Evolutionary conservation across 2,113 vertebrate species (phyloP), one percentile per base, ranked within the genome.

Genomic region (Scophthalmus maximus): DNA sequence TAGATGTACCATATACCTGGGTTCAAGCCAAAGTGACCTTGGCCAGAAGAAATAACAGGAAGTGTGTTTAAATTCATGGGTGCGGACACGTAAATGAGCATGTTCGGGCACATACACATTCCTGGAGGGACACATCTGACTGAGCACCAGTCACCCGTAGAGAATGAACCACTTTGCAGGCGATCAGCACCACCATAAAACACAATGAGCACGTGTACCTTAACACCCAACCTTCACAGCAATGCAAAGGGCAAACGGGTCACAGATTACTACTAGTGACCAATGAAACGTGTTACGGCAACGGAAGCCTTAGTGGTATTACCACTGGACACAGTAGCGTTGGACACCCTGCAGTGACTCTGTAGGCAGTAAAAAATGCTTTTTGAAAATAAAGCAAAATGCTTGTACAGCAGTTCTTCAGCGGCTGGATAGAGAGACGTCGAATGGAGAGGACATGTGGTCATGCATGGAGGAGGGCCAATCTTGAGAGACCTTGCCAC

Each of bases 391-490:
- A 76, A 79, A 80, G 55, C 52, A 59, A 85, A 50, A 67, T 8
- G 83, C 87, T 80, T 81, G 75, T 81, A 65, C 68, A 79, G 90
- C 86, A 82, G 46, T 79, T 90, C 58, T 59, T 51, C 15, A 12
- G 42, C 46, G 3, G 22, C 32, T 51, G 18, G 30, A 55, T 56
- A 65, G 64, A 67, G 69, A 87, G 80, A 81, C 18, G 46, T 63
- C 81, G 68, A 84, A 76, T 70, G 47, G 32, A 72, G 55, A 52
- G 61, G 86, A 88, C 86, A 85, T 76, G 81, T 87, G 69, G 87
- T 89, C 89, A 88, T 88, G 87, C 86, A 89, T 84, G 85, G 83
- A 83, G 51, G 78, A 80, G 65, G 63, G 74, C 75, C 85, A 90
- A 73, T 86, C 76, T 81, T 62, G 11, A 59, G 65, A 79, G 77